Conservation (phyloP, 2,113 vertebrate species). For the Otocyon megalotis region DNA sequence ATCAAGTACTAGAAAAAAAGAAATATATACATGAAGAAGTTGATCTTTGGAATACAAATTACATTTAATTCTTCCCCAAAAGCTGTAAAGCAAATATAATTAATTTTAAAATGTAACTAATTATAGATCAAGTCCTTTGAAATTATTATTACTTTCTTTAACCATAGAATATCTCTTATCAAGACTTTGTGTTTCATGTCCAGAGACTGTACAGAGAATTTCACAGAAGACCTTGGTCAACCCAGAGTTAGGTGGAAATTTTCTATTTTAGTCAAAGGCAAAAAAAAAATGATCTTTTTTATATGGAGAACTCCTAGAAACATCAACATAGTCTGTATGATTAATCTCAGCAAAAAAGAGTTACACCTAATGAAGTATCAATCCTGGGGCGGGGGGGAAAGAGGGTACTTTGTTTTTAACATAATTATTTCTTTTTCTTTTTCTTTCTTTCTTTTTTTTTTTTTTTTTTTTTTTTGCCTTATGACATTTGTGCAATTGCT, state of each 20-base stretch:
- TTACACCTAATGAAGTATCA: not conserved
- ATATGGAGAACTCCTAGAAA: conserved; percentile 33
- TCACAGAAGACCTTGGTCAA: conserved; percentile 50
- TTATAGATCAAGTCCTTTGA: conserved; percentile 55
- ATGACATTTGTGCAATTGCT: not conserved
- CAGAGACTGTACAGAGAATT: conserved; percentile 45
- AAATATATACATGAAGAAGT: not conserved
- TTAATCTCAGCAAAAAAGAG: not conserved
- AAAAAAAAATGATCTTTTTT: conserved; percentile 19
- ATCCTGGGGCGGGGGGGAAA: not conserved
- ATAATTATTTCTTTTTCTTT: not conserved
- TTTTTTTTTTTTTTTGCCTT: not conserved
- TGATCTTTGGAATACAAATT: conserved; percentile 55
- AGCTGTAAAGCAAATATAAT: conserved; percentile 31
- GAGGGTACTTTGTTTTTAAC: not conserved
- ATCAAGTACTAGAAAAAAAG: conserved; percentile 16
- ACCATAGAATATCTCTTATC: conserved; percentile 41
- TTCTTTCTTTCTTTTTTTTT: not conserved
- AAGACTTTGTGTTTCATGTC: conserved; percentile 51
- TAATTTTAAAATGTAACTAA: conserved; percentile 61
- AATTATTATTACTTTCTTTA: conserved; percentile 48
- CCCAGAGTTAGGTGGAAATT: conserved; percentile 16
- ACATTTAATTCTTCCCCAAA: conserved; percentile 58
- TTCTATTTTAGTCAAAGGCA: conserved; percentile 32
- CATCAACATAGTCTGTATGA: not conserved